These are phyloP conservation scores for Anolis carolinensis DNA, from an alignment of 2,113 vertebrate species.

Conservation along the genomic window DNA sequence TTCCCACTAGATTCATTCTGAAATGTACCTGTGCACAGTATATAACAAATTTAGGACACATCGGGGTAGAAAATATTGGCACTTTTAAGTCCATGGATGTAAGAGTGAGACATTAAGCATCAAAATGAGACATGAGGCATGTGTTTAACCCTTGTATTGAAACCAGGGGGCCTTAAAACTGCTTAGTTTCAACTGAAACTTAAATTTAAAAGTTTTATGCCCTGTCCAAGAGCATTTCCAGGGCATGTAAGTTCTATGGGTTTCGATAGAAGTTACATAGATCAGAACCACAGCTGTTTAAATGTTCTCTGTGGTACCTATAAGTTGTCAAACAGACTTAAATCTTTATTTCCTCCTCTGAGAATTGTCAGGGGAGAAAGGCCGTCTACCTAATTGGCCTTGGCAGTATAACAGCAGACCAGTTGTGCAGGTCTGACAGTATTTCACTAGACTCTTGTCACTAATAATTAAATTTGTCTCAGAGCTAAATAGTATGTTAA, in stretches of 20 bases:
- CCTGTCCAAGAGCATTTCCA: neutral
- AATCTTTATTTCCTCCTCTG: conserved; percentile 52
- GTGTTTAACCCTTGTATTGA: neutral
- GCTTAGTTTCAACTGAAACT: neutral
- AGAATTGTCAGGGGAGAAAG: conserved; percentile 10
- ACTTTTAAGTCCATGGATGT: neutral
- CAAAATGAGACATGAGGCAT: neutral
- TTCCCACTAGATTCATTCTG: neutral
- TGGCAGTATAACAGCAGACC: conserved; percentile 43
- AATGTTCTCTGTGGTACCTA: conserved; percentile 18
- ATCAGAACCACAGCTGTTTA: conserved; percentile 17
- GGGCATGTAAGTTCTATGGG: neutral
- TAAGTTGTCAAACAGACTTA: conserved; percentile 34
- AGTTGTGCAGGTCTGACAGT: conserved; percentile 32
- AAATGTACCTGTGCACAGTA: neutral
- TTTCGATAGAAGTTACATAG: neutral
- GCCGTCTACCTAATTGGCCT: conserved; percentile 41
- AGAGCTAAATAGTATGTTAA: conserved; percentile 33
- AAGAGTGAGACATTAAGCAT: neutral
- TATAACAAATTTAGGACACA: neutral
- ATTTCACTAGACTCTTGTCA: conserved; percentile 38
- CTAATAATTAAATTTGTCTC: conserved; percentile 48
- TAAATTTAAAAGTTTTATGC: neutral
- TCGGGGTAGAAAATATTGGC: neutral
- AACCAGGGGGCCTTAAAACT: neutral